Percentiles rank a stretch among this genome's conserved stretches.
Evolutionary conservation across 2,797 vertebrate species (phyloP).

Genomic region (Neosilurus mollespiculum): DNA sequence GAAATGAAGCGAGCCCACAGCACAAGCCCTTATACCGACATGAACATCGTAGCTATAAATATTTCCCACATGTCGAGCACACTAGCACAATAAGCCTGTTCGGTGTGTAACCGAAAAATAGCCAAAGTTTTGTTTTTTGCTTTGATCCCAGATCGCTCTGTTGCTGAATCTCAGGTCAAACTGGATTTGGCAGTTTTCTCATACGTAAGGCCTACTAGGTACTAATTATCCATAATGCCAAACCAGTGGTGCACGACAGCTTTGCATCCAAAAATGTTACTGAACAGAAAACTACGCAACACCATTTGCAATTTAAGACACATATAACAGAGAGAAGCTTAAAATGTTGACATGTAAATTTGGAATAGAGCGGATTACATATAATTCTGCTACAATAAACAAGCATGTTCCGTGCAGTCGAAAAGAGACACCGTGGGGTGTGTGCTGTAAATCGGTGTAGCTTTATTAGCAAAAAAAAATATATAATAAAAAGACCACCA

Average conservation of each 20-base stretch:
- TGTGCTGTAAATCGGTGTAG: neutral
- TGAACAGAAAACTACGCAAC: neutral
- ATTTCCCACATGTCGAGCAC: neutral
- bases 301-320: neutral
- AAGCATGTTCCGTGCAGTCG: neutral
- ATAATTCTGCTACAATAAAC: neutral
- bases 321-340: neutral
- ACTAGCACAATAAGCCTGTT: neutral
- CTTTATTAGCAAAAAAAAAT: neutral
- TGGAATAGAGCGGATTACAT: neutral
- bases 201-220: neutral
- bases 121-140: neutral
- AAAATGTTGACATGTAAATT: neutral
- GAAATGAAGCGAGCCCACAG: neutral
- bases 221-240: neutral
- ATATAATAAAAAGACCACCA: neutral
- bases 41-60: neutral
- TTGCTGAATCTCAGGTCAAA: constrained; percentile 2
- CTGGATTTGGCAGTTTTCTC: neutral
- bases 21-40: neutral
- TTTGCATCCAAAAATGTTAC: neutral
- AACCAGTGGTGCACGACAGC: neutral
- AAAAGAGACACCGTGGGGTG: neutral
- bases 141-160: neutral
- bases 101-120: neutral